Evolutionary conservation across 1,140 invertebrate species (phyloP).

Genomic region (Hylaeus anthracinus): DNA sequence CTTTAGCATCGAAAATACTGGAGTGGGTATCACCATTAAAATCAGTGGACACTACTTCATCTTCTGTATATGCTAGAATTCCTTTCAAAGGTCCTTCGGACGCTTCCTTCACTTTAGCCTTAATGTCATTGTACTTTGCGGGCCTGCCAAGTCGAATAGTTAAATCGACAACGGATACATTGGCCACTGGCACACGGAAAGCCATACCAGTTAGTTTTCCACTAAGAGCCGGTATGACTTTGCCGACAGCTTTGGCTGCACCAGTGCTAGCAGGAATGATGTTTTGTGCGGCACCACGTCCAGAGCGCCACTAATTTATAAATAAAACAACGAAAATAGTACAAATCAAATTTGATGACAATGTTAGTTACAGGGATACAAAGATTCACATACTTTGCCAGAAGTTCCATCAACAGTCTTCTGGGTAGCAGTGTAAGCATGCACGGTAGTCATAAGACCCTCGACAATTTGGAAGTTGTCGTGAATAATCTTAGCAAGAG

Average conservation of each 20-base stretch:
- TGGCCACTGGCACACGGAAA: conserved; percentile 97
- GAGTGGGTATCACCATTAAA: conserved; percentile 93
- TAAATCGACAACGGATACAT: conserved; percentile 99
- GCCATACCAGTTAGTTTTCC: conserved; percentile 99
- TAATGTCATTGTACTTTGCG: conserved; percentile 94
- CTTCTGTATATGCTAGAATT: conserved; percentile 97
- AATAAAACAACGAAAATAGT: neutral
- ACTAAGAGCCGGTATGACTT: conserved; percentile 96
- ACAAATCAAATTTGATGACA: too few relatives aligned
- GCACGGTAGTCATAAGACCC: conserved; percentile 99
- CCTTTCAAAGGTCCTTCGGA: conserved; percentile 90
- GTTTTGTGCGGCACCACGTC: conserved; percentile 97
- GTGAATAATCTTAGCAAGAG: conserved; percentile 97
- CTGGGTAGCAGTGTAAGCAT: conserved; percentile 98
- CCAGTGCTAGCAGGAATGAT: conserved; percentile 99
- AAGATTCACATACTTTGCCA: conserved; percentile 84
- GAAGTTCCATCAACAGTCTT: conserved; percentile 99
- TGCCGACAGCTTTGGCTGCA: conserved; percentile 98
- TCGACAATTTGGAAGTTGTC: conserved; percentile 98
- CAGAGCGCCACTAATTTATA: conserved; percentile 93
- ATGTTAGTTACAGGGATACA: neutral
- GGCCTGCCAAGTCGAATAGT: conserved; percentile 89
- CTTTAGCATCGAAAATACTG: conserved; percentile 96
- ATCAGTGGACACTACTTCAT: conserved; percentile 95
- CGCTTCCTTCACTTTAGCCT: conserved; percentile 93